Conservation (phyloP, 2,888 invertebrate species). For the Pteria penguin region DNA sequence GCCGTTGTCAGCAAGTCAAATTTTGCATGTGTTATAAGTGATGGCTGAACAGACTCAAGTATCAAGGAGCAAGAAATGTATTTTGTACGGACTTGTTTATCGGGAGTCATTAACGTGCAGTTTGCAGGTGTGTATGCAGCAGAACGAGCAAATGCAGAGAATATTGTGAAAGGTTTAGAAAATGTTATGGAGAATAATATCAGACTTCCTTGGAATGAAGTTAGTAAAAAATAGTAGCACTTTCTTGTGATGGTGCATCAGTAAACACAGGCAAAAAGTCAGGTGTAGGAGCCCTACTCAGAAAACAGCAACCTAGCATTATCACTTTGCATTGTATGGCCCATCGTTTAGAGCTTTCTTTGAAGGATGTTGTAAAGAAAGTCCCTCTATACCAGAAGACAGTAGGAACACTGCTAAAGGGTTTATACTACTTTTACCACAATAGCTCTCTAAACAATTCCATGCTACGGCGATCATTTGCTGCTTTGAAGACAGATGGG, state of each 20-base stretch:
- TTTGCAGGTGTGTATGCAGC: slow-evolving; percentile 21
- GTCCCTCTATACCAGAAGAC: slow-evolving; percentile 31
- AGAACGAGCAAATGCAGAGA: slow-evolving; percentile 31
- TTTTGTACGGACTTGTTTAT: slow-evolving; percentile 20
- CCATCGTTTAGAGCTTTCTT: slow-evolving; percentile 37
- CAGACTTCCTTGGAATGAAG: slow-evolving; percentile 9
- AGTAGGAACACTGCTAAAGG: slow-evolving; percentile 15
- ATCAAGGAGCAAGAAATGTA: slow-evolving; percentile 37
- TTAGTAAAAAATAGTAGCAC: slow-evolving; percentile 27
- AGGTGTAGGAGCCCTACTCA: slow-evolving; percentile 34
- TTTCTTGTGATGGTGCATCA: slow-evolving; percentile 41
- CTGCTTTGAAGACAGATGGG: slow-evolving; percentile 9
- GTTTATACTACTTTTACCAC: slow-evolving; percentile 42
- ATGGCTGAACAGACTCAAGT: slow-evolving; percentile 32
- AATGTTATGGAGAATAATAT: not conserved
- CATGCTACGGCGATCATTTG: slow-evolving; percentile 34
- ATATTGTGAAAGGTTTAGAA: slow-evolving; percentile 13
- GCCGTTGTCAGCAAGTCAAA: not conserved
- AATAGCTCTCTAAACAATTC: slow-evolving; percentile 37
- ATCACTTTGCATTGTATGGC: slow-evolving; percentile 41
- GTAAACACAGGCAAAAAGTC: slow-evolving; percentile 30
- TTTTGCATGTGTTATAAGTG: slow-evolving; percentile 30
- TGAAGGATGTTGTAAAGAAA: slow-evolving; percentile 22
- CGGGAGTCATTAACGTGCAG: slow-evolving; percentile 16
- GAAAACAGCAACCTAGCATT: slow-evolving; percentile 28